Evolutionary conservation across 2,113 vertebrate species (phyloP), one percentile per base, ranked within the genome.

Genomic region (Alexandromys fortis): DNA sequence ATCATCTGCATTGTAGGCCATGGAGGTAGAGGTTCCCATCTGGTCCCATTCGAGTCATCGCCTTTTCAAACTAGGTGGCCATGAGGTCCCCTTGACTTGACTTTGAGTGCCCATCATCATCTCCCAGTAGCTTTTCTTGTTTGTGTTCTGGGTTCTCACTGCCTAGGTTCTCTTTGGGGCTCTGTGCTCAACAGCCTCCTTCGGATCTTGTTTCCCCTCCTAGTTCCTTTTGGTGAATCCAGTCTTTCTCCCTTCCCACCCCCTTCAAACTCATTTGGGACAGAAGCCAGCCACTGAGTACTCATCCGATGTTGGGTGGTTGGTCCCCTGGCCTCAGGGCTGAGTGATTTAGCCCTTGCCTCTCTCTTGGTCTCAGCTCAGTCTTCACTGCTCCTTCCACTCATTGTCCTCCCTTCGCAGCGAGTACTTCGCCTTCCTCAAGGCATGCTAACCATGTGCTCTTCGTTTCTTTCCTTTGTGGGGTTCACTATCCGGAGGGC

Each of bases 391-490:
- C 21, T 19, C 35, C 22, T 3, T 28, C 45, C 10, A 0, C 28
- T 16, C 28, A 5, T 2, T 5, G 9, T 5, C n/a, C 58, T 67
- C 89, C 6, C 0, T 24, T 47, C 16, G 30, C n/a, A 16, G 2
- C 0, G 24, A 22, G 17, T 45, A 30, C 75, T 58, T 13, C n/a
- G n/a, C 58, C 17, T 45, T 49, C 35, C 47, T 47, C 5, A 3
- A 24, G 9, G 35, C 4, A 14, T 22, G 35, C 10, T 14, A 21
- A 1, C 26, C n/a, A 24, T 21, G 26, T 0, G 16, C 22, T n/a
- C 22, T 28, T 12, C 2, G 13, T 68, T 68, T 68, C 67, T 77
- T 35, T 42, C 49, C 4, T 35, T 19, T 52, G 52, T 28, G 52
- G 10, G 1, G 21, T 33, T 17, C 10, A 28, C n/a, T 86, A 0